A percentile compares a stretch with the other conserved stretches of the same genome.
Conservation (phyloP, 2,113 vertebrate species). For the Silurus glanis region DNA sequence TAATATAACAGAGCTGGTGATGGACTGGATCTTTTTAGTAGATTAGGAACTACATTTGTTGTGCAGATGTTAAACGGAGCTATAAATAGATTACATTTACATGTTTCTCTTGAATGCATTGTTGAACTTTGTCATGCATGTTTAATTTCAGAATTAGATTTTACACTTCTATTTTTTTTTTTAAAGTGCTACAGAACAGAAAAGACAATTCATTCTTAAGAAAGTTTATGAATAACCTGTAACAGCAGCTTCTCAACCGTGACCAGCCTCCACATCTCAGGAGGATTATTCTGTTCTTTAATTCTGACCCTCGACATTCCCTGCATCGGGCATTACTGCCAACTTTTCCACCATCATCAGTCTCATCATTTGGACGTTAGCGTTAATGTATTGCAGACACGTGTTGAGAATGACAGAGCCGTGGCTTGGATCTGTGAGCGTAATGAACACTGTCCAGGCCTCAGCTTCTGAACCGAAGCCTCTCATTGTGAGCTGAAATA, state of each 20-base stretch:
- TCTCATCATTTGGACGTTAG: not conserved
- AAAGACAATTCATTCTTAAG: not conserved
- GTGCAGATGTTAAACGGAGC: not conserved
- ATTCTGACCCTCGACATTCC: not conserved
- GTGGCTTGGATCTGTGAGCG: not conserved
- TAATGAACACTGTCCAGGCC: not conserved
- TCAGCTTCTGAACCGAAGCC: not conserved
- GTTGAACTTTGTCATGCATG: not conserved
- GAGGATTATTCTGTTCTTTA: not conserved
- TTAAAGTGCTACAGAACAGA: not conserved
- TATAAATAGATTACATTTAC: not conserved
- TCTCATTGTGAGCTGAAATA: slow-evolving; percentile 16
- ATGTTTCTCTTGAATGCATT: not conserved
- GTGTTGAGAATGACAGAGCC: not conserved
- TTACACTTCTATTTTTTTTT: not conserved
- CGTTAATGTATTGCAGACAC: not conserved
- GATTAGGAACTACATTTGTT: not conserved
- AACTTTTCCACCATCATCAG: not conserved
- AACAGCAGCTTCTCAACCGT: not conserved
- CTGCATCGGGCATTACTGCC: not conserved
- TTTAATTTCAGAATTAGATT: not conserved
- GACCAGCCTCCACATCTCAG: not conserved
- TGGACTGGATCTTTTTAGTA: not conserved
- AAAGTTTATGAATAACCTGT: not conserved
- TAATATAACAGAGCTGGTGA: too few species aligned